Conservation (phyloP, 2,888 invertebrate genomes). For the Antitype chi region DNA sequence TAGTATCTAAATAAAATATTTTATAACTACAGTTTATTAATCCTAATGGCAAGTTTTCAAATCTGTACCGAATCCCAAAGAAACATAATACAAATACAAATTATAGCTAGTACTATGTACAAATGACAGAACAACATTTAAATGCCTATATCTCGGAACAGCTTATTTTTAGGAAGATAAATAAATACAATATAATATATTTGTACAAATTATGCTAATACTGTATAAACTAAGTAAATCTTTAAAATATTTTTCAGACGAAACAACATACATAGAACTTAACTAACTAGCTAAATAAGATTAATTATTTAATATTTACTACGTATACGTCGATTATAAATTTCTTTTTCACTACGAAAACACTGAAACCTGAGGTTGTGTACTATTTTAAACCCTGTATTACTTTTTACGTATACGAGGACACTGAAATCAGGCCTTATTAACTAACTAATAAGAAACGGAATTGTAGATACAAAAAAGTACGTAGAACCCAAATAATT, state of each 20-base stretch:
- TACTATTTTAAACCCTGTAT: slow-evolving; percentile 19
- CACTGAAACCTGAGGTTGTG: background rate
- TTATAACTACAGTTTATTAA: slow-evolving; percentile 5
- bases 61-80: slow-evolving; percentile 3
- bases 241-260: slow-evolving; percentile 4
- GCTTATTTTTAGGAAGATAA: background rate
- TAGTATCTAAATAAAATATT: slow-evolving; percentile 1
- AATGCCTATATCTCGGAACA: slow-evolving; percentile 16
- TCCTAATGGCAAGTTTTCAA: slow-evolving; percentile 35
- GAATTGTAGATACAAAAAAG: background rate
- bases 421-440: background rate
- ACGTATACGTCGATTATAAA: slow-evolving; percentile 9
- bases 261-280: background rate
- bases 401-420: background rate
- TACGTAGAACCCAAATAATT: background rate
- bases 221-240: slow-evolving; percentile 11
- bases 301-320: background rate
- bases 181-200: slow-evolving; percentile 16
- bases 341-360: background rate
- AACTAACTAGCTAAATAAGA: slow-evolving; percentile 6
- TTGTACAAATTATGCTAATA: slow-evolving; percentile 22
- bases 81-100: slow-evolving; percentile 1
- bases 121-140: background rate
- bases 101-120: slow-evolving; percentile 13
- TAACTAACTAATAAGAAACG: background rate